Conservation (phyloP, 2,888 invertebrate species). For the Petrolisthes cinctipes region DNA sequence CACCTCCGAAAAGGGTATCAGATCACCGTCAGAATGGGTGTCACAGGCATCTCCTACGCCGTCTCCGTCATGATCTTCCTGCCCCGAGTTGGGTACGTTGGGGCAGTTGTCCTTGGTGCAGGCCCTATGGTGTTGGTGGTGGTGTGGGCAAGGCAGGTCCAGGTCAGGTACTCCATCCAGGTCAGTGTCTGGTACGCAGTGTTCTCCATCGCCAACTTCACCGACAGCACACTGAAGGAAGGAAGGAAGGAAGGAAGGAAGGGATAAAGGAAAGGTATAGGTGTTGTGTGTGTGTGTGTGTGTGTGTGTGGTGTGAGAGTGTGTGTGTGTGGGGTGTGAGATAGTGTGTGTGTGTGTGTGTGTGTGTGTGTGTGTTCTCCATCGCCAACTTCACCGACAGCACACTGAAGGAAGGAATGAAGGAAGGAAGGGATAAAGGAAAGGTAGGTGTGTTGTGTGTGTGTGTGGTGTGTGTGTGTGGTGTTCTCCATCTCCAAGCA, state of each 20-base stretch:
- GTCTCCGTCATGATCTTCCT: slow-evolving; percentile 69
- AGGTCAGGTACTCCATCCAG: slow-evolving; percentile 91
- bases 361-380: too few species aligned
- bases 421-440: too few species aligned
- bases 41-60: neutral
- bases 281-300: too few species aligned
- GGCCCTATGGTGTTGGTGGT: slow-evolving; percentile 67
- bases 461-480: too few species aligned
- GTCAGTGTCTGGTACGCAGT: slow-evolving; percentile 87
- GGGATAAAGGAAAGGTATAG: too few species aligned
- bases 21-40: slow-evolving; percentile 69
- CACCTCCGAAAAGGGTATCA: slow-evolving; percentile 73
- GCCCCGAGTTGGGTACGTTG: slow-evolving; percentile 88
- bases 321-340: too few species aligned
- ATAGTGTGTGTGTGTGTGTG: too few species aligned
- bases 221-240: slow-evolving; percentile 80
- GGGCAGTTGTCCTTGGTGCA: slow-evolving; percentile 87
- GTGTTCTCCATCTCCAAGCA: too few species aligned
- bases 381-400: too few species aligned
- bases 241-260: neutral
- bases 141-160: slow-evolving; percentile 79
- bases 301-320: too few species aligned
- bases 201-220: slow-evolving; percentile 89
- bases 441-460: too few species aligned
- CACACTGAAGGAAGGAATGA: too few species aligned